A percentile compares a stretch with the other conserved stretches of the same genome.
Evolutionary conservation across 2,797 vertebrate genomes (phyloP).

Genomic region (Amphiprion clarkii): DNA sequence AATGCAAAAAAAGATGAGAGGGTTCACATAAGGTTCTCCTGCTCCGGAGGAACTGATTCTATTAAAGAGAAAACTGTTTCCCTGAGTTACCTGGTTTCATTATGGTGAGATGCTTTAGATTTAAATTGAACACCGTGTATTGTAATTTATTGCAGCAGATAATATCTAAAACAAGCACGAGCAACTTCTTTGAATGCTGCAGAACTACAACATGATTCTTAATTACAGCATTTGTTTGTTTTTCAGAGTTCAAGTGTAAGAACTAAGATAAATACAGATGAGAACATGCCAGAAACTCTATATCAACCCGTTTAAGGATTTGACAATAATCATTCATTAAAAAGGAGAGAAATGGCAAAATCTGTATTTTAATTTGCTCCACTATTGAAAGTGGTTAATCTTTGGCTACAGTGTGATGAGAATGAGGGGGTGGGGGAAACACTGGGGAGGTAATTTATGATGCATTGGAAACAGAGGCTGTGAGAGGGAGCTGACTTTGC

Average conservation of each 20-base stretch:
- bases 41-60: slow-evolving; percentile 5
- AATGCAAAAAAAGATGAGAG: slow-evolving; percentile 4
- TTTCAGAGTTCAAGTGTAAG: background rate
- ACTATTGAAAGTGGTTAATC: slow-evolving; percentile 78
- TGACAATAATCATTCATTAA: slow-evolving; percentile 58
- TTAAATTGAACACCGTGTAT: background rate
- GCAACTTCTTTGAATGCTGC: background rate
- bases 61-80: slow-evolving; percentile 13
- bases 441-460: slow-evolving; percentile 84
- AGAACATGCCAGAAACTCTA: slow-evolving; percentile 40
- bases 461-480: slow-evolving; percentile 90
- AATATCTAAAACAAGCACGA: slow-evolving; percentile 1
- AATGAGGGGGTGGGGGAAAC: slow-evolving; percentile 35
- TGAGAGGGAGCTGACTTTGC: slow-evolving; percentile 94
- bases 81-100: background rate
- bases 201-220: background rate
- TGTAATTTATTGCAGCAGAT: background rate
- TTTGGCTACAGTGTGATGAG: slow-evolving; percentile 71
- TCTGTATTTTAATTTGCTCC: slow-evolving; percentile 77
- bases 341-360: slow-evolving; percentile 59
- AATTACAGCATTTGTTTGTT: background rate
- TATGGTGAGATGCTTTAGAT: background rate
- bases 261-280: slow-evolving; percentile 25
- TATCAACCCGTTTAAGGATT: slow-evolving; percentile 53
- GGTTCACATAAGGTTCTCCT: slow-evolving; percentile 15